These are phyloP conservation scores for Coleophora flavipennella DNA, from an alignment of 2,888 invertebrate genomes.

Conservation along the genomic window DNA sequence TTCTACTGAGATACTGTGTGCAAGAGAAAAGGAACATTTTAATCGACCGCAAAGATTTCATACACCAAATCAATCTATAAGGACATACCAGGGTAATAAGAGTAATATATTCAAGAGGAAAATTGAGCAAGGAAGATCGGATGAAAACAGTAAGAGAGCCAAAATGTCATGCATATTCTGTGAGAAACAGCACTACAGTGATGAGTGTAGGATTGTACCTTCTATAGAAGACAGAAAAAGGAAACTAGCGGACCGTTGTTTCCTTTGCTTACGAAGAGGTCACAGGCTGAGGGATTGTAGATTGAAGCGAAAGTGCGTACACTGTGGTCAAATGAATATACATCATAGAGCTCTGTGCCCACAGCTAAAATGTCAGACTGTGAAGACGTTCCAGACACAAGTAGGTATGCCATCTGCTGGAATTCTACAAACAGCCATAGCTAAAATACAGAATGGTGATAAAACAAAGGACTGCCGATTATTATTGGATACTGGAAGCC, in stretches of 20 bases:
- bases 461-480: not conserved
- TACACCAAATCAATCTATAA: not conserved
- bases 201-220: conserved; percentile 1
- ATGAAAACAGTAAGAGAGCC: not conserved
- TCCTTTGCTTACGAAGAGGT: conserved; percentile 3
- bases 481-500: conserved; percentile 6
- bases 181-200: conserved; percentile 3
- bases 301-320: conserved; percentile 2
- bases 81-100: no score
- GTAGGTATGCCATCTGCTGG: not conserved
- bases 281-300: conserved; percentile 2
- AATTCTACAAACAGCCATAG: conserved; percentile 1
- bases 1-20: not conserved
- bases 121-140: not conserved
- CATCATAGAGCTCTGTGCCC: conserved; percentile 6
- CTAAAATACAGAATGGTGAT: not conserved
- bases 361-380: not conserved
- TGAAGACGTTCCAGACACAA: not conserved
- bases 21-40: not conserved
- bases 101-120: not conserved
- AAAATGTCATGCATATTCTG: conserved; percentile 7
- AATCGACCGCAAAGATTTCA: not conserved
- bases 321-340: conserved; percentile 3
- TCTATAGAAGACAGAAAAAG: conserved; percentile 3
- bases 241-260: conserved; percentile 4